Base-by-base conservation (phyloP, 1,140 invertebrate genomes). In the Magallana angulata region DNA sequence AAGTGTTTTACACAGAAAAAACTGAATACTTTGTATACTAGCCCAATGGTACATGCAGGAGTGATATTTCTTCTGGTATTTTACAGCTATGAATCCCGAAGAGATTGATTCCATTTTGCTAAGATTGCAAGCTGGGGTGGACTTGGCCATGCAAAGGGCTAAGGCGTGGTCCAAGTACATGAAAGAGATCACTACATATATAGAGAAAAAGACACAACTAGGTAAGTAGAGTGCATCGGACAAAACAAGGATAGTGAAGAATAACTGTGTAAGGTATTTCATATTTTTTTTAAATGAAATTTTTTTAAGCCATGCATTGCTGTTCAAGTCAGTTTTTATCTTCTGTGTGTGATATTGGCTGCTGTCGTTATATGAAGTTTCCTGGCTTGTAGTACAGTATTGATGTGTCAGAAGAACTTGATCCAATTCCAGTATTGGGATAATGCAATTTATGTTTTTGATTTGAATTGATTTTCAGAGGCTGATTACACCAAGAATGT, bases 111-210 rank as follows among this genome's bases (percentile, higher is more conserved):
- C 90, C 2, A 88, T 94, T n/a, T 90, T 96, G n/a, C 90, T 94
- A 12, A 87, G 91, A 11, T 86, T 95, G 12, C 94, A 94, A 57
- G 94, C 95, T 90, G 96, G 96, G 8, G 95, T 96, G 12, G 95
- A 96, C 82, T 84, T 95, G 81, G 96, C 96, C 7, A 91, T 96
- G 30, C 93, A 95, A 60, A 93, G 95, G 84, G 96, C 96, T 18
- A 96, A 96, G 92, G 93, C 95, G 2, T 96, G 96, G 96, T 95
- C 95, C 48, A 96, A 96, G 90, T 96, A 96, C 91, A 94, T 95
- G 71, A 96, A 96, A 90, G 96, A 96, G 91, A 93, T 96, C 14
- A 94, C 96, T 62, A 92, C 92, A 6, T 96, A 96, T 88, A 94
- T 96, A 56, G 96, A 96, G 90, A 96, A 95, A 90, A 93, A 96